Evolutionary conservation across 2,797 vertebrate species (phyloP), one percentile per base, ranked within the genome.

Genomic region (Sebastes diaconus): DNA sequence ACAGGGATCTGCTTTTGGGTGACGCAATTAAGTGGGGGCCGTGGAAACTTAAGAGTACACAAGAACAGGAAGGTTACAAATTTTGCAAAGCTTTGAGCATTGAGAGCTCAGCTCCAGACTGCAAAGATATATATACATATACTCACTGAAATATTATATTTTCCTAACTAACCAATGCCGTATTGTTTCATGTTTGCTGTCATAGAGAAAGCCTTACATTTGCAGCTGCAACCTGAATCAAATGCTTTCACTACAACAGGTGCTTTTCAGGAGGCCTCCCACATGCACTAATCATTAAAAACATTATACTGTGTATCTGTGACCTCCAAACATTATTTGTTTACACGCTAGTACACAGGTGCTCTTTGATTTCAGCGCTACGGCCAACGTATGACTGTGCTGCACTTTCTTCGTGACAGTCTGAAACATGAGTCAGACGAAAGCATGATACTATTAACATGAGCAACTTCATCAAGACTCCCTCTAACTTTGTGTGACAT

Each of bases 311-410:
- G 32, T 77, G 54, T 22, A 65, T 80, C 79, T 67, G 78, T 27
- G 74, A 71, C 20, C 59, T 60, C 59, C 29, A 66, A 84, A 92
- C 70, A 92, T 84, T 30, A 83, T 16, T 79, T 76, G 84, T 76
- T 92, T 89, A 92, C 93, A 94, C 83, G 91, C 83, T 57, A 94
- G 57, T 58, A 59, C 84, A 75, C 90, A 92, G 91, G 87, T 93
- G 91, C 68, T 77, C 93, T 94, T 92, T 91, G 86, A 90, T 89
- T 88, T 80, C 46, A 60, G 52, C 24, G 54, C 69, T 60, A 32
- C 69, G 74, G 73, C 57, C 81, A 36, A 46, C 20, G 25, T 50
- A 73, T 63, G 80, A 72, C 74, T 76, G 34, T 20, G 82, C 61
- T 74, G 70, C 66, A 55, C 73, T 67, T 71, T 77, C 72, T 88